Evolutionary conservation across 2,888 invertebrate genomes (phyloP).

Genomic region (Athrips mouffetella): DNA sequence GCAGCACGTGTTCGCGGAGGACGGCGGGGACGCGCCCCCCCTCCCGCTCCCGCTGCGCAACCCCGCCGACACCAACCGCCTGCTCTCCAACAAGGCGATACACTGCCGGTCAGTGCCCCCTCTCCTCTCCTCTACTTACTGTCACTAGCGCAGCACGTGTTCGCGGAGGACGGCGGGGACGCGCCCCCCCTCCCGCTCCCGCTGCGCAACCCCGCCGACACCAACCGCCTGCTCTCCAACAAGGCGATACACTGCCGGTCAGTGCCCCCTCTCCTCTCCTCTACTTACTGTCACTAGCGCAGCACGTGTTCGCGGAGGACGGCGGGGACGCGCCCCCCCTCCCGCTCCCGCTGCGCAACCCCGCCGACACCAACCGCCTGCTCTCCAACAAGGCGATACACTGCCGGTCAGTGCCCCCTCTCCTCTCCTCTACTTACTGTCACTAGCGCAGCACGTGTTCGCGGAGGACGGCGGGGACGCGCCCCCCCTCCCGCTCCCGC

Average conservation of each 20-base stretch:
- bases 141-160: too few species aligned
- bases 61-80: constrained; percentile 91
- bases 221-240: constrained; percentile 92
- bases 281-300: too few species aligned
- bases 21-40: constrained; percentile 80
- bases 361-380: constrained; percentile 92
- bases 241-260: too few species aligned
- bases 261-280: too few species aligned
- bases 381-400: constrained; percentile 92
- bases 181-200: constrained; percentile 87
- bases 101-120: too few species aligned
- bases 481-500: constrained; percentile 87
- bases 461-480: too few species aligned
- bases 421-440: too few species aligned
- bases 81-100: constrained; percentile 93
- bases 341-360: constrained; percentile 87
- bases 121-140: too few species aligned
- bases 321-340: constrained; percentile 86
- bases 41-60: constrained; percentile 87
- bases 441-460: too few species aligned
- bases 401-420: too few species aligned
- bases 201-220: constrained; percentile 88
- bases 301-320: too few species aligned
- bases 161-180: constrained; percentile 77
- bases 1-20: too few species aligned